Evolutionary conservation across 2,113 vertebrate species (phyloP).

Genomic region (Lichenostomus cassidix): DNA sequence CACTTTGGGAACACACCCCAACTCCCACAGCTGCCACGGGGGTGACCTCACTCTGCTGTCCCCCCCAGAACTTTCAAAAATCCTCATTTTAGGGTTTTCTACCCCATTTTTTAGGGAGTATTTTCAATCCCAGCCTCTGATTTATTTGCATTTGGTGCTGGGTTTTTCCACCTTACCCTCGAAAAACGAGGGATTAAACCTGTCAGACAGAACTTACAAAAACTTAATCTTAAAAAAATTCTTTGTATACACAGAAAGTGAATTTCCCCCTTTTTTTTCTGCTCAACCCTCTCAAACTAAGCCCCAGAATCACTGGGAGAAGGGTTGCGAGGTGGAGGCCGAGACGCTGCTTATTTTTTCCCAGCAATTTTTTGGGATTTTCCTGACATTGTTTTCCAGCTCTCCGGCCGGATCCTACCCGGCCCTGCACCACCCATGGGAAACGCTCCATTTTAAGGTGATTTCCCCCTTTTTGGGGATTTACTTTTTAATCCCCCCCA

Average conservation of each 20-base stretch:
- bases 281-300: neutral
- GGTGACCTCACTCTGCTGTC: neutral
- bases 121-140: neutral
- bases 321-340: neutral
- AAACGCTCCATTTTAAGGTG: neutral
- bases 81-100: rapidly evolving
- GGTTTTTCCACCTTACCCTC: neutral
- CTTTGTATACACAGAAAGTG: neutral
- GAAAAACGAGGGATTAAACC: neutral
- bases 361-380: constrained; percentile 10
- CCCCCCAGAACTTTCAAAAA: neutral
- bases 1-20: neutral
- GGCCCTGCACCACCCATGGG: neutral
- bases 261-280: neutral
- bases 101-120: neutral
- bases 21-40: neutral
- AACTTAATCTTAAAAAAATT: neutral
- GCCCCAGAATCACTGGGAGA: neutral
- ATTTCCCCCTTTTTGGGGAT: neutral
- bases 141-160: neutral
- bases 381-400: constrained; percentile 58
- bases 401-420: neutral
- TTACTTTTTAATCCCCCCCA: rapidly evolving
- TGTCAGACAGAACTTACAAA: rapidly evolving
- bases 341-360: neutral